Evolutionary conservation across 2,888 invertebrate genomes (phyloP).

Genomic region (Orthosia cruda): DNA sequence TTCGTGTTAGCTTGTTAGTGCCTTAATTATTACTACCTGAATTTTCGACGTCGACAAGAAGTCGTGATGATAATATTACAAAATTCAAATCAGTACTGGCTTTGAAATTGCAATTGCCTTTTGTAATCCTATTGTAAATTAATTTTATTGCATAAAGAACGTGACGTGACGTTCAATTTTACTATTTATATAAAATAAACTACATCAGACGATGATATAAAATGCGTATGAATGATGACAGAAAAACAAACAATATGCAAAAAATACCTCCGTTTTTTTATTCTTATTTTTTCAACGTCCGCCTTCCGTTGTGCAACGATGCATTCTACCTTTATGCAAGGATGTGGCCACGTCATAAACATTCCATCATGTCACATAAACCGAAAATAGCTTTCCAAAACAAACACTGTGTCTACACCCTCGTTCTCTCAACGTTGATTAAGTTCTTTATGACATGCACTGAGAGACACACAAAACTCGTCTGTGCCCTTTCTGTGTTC

Average conservation of each 20-base stretch:
- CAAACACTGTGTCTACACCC: conserved; percentile 41
- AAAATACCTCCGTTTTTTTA: conserved; percentile 29
- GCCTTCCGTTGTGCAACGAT: conserved; percentile 55
- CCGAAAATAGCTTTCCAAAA: conserved; percentile 63
- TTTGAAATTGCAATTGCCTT: neutral
- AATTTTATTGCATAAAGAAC: neutral
- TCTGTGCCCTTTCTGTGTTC: conserved; percentile 25
- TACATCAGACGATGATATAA: neutral
- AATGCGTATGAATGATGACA: conserved; percentile 7
- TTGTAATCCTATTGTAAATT: too few relatives aligned
- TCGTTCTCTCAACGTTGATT: conserved; percentile 42
- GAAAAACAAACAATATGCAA: conserved; percentile 33
- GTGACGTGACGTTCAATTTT: neutral
- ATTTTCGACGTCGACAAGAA: conserved; percentile 9
- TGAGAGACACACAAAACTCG: conserved; percentile 32
- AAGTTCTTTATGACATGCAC: conserved; percentile 51
- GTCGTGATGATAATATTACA: neutral
- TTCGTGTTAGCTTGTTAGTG: conserved; percentile 36
- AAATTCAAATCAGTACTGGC: neutral
- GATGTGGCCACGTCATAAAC: conserved; percentile 62
- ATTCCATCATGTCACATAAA: conserved; percentile 54
- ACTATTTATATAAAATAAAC: neutral
- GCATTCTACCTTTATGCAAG: conserved; percentile 58
- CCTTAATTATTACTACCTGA: conserved; percentile 49
- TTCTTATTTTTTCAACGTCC: conserved; percentile 54